Percentiles rank a stretch among this genome's conserved stretches.
phyloP scores from a whole-genome alignment of 2,113 vertebrate species.

The Theristicus caerulescens region DNA sequence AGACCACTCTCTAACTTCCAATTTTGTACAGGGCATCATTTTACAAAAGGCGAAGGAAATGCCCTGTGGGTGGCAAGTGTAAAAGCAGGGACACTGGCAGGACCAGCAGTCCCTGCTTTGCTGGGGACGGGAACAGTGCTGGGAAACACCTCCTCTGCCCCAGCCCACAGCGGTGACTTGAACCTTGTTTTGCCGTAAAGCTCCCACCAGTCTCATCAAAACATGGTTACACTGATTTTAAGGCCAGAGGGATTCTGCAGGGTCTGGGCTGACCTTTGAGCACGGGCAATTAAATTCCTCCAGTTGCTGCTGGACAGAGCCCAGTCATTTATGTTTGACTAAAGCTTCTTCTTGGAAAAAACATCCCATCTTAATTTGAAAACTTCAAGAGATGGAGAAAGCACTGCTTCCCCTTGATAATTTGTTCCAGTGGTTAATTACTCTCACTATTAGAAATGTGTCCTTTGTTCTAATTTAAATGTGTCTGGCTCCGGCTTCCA shows the following conservation, averaged over 20 bases:
- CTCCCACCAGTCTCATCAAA: background rate
- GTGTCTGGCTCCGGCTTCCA: background rate
- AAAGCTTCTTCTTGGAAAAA: background rate
- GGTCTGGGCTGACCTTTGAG: background rate
- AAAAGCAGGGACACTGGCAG: background rate
- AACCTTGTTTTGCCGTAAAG: background rate
- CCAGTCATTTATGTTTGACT: background rate
- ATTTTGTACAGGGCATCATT: background rate
- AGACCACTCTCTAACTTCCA: background rate
- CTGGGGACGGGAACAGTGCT: background rate
- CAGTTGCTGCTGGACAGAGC: background rate
- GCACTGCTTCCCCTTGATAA: constrained; percentile 9
- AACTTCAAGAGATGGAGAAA: constrained; percentile 12
- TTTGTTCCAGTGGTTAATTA: constrained; percentile 50
- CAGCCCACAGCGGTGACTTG: accelerated
- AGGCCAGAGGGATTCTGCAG: background rate
- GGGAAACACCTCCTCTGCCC: background rate
- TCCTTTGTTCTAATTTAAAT: constrained; percentile 36
- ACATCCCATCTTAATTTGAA: background rate
- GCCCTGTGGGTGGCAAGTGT: accelerated
- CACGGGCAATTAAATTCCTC: background rate
- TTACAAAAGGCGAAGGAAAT: background rate
- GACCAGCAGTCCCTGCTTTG: background rate
- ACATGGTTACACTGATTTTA: accelerated
- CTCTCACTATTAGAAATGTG: constrained; percentile 17